Percentiles rank a stretch among this genome's conserved stretches.
phyloP scores from a whole-genome alignment of 2,113 vertebrate genomes.

The Falco punctatus region DNA sequence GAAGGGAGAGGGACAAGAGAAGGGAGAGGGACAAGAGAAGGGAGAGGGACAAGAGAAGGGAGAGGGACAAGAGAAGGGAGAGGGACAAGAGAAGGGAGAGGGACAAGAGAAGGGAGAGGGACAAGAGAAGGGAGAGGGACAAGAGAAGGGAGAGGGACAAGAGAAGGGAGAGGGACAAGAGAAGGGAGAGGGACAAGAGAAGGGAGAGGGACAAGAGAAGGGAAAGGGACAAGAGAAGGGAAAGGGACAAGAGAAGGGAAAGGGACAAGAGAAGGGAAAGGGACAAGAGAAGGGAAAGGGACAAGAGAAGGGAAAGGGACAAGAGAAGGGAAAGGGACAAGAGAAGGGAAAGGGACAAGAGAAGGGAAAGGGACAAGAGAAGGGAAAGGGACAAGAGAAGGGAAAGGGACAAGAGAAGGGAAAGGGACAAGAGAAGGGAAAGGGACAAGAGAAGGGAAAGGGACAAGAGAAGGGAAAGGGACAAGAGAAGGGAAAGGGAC shows the following conservation, averaged over 20 bases:
- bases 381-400: background rate
- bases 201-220: background rate
- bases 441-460: too few species aligned
- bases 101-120: background rate
- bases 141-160: background rate
- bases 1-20: too few species aligned
- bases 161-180: background rate
- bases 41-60: too few species aligned
- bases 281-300: background rate
- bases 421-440: background rate
- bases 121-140: background rate
- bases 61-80: background rate
- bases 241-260: background rate
- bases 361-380: too few species aligned
- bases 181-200: too few species aligned
- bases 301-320: background rate
- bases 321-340: background rate
- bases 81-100: too few species aligned
- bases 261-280: too few species aligned
- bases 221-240: too few species aligned
- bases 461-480: background rate
- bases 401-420: too few species aligned
- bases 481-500: background rate
- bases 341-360: background rate
- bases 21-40: background rate